Evolutionary conservation across 2,888 invertebrate species (phyloP), one percentile per base, ranked within the genome.

Genomic region (Hermodice carunculata): DNA sequence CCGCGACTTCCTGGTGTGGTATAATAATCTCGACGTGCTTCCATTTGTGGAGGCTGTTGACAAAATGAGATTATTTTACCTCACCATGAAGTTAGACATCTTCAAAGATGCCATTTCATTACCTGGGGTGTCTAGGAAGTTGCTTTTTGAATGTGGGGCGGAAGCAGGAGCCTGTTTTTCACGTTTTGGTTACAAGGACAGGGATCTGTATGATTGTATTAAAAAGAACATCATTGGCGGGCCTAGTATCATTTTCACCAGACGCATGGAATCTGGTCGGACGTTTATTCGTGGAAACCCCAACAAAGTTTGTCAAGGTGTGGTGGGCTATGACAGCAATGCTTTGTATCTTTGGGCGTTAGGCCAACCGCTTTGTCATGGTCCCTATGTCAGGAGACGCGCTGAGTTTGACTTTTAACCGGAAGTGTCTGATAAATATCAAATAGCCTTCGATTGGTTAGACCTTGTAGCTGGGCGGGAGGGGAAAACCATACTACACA

Each of bases 101-200:
- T 57, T 57, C 43, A 57, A 57, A 28, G 57, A 40, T 8, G 57
- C 42, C n/a, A 57, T 57, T 2, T 37, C 37, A 5, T 22, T 26
- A 17, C 57, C 57, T 5, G 57, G 57, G 17, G n/a, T 57, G 3
- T 17, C 57, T 29, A 40, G 32, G 28, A 28, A 32, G 2, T 11
- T 43, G 3, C 32, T 57, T 3, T 57, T 57, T 28, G 14, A 43
- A n/a, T n/a, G n/a, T n/a, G n/a, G n/a, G n/a, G n/a, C n/a, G n/a
- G n/a, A n/a, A n/a, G n/a, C n/a, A n/a, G n/a, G n/a, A n/a, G n/a
- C 17, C 28, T 11, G 26, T 19, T 49, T 49, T 49, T 29, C 49
- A n/a, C 29, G 49, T 19, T 49, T 49, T 28, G 29, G 6, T 11
- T 2, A 14, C 2, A 28, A 57, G n/a, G 17, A 57, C 28, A 42